Percentiles rank a stretch among this genome's conserved stretches.
Conservation (phyloP, 2,797 vertebrate genomes). For the Eulemur albifrons region DNA sequence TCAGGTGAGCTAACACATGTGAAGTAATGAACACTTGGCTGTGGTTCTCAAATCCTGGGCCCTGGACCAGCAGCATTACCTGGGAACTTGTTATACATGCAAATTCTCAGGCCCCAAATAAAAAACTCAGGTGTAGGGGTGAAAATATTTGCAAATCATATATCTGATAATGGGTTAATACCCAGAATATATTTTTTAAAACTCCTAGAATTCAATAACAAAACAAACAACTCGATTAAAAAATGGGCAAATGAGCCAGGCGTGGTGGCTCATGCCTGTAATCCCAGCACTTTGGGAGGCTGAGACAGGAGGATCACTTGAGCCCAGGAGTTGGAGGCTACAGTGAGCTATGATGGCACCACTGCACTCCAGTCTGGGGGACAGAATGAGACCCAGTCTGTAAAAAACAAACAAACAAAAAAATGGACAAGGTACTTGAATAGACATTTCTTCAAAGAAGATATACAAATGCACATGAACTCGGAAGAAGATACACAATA, state of each 20-base stretch:
- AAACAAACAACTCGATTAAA: not conserved
- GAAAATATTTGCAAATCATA: conserved; percentile 2
- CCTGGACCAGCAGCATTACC: not conserved
- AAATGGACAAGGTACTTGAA: not conserved
- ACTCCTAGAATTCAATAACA: not conserved
- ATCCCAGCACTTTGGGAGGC: too few relatives aligned
- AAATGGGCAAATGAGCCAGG: not conserved
- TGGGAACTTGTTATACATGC: conserved; percentile 20
- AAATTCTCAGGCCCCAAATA: not conserved
- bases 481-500: not conserved
- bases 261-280: too few relatives aligned
- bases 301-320: too few relatives aligned
- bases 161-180: not conserved
- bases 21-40: not conserved
- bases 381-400: too few relatives aligned
- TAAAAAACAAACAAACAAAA: too few relatives aligned
- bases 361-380: too few relatives aligned
- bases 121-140: not conserved
- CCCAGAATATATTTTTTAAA: not conserved
- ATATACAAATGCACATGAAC: not conserved
- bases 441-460: not conserved
- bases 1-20: not conserved
- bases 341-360: too few relatives aligned
- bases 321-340: too few relatives aligned
- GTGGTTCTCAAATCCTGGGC: not conserved